Evolutionary conservation across 2,888 invertebrate species (phyloP).

Genomic region (Thecocarcelia acutangulata): DNA sequence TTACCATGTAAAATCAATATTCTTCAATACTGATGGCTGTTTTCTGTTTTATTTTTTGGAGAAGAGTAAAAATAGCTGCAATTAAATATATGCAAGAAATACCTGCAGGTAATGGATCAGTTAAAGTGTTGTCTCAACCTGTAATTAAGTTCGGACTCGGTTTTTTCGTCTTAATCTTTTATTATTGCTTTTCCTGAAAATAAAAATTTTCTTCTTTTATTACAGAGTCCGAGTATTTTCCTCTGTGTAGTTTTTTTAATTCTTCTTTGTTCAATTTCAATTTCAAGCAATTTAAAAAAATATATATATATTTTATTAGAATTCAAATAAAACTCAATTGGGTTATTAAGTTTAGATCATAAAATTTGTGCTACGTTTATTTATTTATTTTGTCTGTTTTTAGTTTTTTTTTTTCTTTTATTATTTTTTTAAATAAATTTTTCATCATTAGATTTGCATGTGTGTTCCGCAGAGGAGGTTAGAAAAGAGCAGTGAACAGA

Average conservation of each 20-base stretch:
- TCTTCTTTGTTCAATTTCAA: constrained; percentile 4
- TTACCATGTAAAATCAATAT: no score
- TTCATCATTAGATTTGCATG: constrained; percentile 45
- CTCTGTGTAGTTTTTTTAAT: background rate
- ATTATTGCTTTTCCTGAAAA: no score
- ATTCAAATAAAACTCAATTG: constrained; percentile 65
- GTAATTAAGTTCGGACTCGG: no score
- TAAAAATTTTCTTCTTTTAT: no score
- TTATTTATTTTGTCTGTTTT: constrained; percentile 17
- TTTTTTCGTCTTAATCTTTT: no score
- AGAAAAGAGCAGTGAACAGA: constrained; percentile 32
- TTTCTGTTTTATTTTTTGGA: no score
- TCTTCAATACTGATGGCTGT: no score
- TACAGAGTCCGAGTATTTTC: constrained; percentile 10
- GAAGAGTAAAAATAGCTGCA: no score
- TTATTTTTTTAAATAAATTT: constrained; percentile 11
- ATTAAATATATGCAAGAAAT: no score
- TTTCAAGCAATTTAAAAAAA: constrained; percentile 45
- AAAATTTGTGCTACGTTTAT: constrained; percentile 45
- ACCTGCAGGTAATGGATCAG: no score
- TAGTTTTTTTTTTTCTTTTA: no score
- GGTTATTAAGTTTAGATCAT: constrained; percentile 64
- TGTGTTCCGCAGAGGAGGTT: constrained; percentile 9
- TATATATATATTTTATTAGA: constrained; percentile 30
- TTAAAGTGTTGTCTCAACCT: no score